Evolutionary conservation across 2,113 vertebrate species (phyloP).

Genomic region (Cheirogaleus medius): DNA sequence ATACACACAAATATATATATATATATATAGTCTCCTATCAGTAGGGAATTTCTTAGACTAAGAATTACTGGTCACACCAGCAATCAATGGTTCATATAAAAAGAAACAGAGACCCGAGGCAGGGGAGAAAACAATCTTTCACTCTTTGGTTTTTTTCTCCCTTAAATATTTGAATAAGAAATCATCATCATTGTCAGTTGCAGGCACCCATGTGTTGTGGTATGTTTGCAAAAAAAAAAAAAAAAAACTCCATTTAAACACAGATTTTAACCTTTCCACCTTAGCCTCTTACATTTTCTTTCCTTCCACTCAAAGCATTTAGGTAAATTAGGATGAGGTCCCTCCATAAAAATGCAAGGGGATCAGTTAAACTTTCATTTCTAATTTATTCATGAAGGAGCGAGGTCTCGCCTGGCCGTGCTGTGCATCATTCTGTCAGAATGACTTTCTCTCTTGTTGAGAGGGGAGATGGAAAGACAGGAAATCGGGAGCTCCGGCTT

Average conservation of each 20-base stretch:
- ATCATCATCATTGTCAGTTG: not conserved
- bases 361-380: constrained; percentile 88
- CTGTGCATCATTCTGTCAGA: constrained; percentile 87
- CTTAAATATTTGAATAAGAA: constrained; percentile 31
- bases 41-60: constrained; percentile 8
- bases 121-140: not conserved
- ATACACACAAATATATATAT: not conserved
- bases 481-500: constrained; percentile 67
- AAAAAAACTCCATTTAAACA: constrained; percentile 81
- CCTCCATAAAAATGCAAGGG: constrained; percentile 86
- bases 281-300: constrained; percentile 83
- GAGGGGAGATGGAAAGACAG: constrained; percentile 79
- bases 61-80: not conserved
- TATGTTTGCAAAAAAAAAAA: constrained; percentile 47
- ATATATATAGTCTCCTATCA: not conserved
- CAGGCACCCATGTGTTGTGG: constrained; percentile 48
- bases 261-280: constrained; percentile 86
- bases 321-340: constrained; percentile 87
- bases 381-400: constrained; percentile 89
- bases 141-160: constrained; percentile 58
- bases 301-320: constrained; percentile 86
- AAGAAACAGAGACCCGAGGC: not conserved
- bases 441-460: constrained; percentile 84
- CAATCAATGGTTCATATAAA: not conserved
- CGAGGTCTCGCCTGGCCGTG: constrained; percentile 82